Percentiles rank a stretch among this genome's conserved stretches.
Conservation (phyloP, 2,113 vertebrate genomes). For the Corythornis madagascariensis region DNA sequence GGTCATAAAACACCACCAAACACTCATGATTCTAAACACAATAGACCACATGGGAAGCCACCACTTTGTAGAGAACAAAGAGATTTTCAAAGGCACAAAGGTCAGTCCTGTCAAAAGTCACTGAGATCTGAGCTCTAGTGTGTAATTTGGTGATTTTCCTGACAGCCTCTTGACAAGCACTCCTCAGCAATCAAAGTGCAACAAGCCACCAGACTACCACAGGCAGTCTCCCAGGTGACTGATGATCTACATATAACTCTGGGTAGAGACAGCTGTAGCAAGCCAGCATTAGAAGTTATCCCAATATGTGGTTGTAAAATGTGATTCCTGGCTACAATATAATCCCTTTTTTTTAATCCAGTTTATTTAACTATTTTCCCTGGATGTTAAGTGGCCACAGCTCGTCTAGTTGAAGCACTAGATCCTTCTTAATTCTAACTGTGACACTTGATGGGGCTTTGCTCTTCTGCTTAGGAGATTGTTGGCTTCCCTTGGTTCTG, state of each 20-base stretch:
- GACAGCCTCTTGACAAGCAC: background rate
- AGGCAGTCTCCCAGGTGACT: background rate
- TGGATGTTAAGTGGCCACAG: background rate
- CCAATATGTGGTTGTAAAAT: background rate
- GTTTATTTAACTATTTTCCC: background rate
- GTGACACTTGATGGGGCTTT: background rate
- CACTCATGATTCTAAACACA: background rate
- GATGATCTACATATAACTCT: background rate
- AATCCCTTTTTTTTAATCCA: background rate
- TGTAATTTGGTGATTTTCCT: background rate
- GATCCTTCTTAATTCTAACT: background rate
- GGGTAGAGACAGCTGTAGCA: background rate
- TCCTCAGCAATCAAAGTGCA: background rate
- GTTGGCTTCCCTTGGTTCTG: background rate
- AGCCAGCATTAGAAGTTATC: background rate
- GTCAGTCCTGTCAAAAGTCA: background rate
- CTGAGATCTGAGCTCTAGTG: background rate
- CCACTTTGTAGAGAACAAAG: background rate
- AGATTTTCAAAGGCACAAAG: background rate
- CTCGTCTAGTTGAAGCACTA: background rate
- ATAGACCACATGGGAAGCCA: background rate
- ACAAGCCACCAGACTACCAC: background rate
- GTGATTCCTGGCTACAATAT: background rate
- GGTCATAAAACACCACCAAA: background rate
- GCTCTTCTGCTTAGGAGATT: background rate